Conservation (phyloP, 2,113 vertebrate species). For the Cyprinodon tularosa region DNA sequence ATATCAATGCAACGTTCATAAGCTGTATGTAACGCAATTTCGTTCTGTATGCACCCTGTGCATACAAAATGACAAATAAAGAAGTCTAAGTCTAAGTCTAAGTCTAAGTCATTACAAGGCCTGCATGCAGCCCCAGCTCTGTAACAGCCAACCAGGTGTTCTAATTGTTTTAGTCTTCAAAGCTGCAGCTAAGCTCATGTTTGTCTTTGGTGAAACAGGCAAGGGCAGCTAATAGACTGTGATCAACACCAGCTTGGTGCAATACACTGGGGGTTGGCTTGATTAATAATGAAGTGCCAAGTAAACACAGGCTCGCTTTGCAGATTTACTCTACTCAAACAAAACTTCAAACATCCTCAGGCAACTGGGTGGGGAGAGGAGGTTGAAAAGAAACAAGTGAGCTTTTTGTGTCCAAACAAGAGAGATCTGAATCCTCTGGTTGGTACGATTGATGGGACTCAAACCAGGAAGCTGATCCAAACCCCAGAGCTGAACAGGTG, state of each 20-base stretch:
- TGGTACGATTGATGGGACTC: conserved; percentile 2
- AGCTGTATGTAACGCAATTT: no score
- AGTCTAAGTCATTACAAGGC: no score
- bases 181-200: conserved; percentile 52
- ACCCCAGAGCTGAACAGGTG: not conserved
- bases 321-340: conserved; percentile 42
- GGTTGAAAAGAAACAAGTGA: not conserved
- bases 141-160: conserved; percentile 23
- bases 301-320: conserved; percentile 41
- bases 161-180: conserved; percentile 62
- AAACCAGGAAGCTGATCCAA: conserved; percentile 8
- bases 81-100: no score
- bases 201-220: conserved; percentile 69
- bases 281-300: conserved; percentile 51
- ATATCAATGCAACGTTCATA: no score
- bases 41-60: no score
- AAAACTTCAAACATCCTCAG: conserved; percentile 38
- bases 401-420: conserved; percentile 14
- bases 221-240: conserved; percentile 56
- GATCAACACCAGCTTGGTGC: conserved; percentile 44
- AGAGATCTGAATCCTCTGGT: not conserved
- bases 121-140: conserved; percentile 18
- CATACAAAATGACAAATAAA: no score
- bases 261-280: conserved; percentile 43
- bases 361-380: conserved; percentile 7